Evolutionary conservation across 2,797 vertebrate species (phyloP), one percentile per base, ranked within the genome.

Genomic region (Centroberyx gerrardi): DNA sequence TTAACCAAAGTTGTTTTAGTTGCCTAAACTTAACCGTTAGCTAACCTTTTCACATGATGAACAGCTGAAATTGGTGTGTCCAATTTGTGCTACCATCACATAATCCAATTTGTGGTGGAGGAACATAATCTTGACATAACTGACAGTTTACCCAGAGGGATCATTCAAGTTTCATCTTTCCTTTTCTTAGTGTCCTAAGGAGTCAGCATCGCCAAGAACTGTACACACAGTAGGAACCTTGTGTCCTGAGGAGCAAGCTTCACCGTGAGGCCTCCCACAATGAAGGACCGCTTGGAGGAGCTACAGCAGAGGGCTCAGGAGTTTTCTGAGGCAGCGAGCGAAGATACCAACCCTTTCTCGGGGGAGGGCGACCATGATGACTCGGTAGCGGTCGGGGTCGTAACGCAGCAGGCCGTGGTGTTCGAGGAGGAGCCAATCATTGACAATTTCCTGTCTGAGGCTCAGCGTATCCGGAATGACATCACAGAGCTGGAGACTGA

Each of bases 251-350:
- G 67, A 52, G 51, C 63, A 3, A 17, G 27, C n/a, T 27, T 8
- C 72, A 54, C 38, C 27, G 29, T 62, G 17, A 18, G 10, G 12
- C 29, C 46, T 44, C 74, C 62, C 61, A 86, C 53, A 28, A 96
- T 99, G 97, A 98, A 77, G 92, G 97, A 99, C 76, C 95, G 97
- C 15, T 92, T 99, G 83, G 95, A 96, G 71, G 97, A 99, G 86
- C 79, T 99, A 69, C 96, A 90, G 84, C 90, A 95, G 79, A 92
- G 76, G 78, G 94, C 94, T 72, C 96, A 93, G 55, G 95, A 98
- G 82, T 83, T 78, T 87, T 77, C 86, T 13, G 76, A 72, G 59
- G 38, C 72, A 51, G 38, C 51, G 0, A 48, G 49, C 46, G 74
- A 72, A 2, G 63, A 29, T 0, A 31, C 10, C 3, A 71, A 66